Conservation (phyloP, 2,888 invertebrate species). For the Theristus sp. region DNA sequence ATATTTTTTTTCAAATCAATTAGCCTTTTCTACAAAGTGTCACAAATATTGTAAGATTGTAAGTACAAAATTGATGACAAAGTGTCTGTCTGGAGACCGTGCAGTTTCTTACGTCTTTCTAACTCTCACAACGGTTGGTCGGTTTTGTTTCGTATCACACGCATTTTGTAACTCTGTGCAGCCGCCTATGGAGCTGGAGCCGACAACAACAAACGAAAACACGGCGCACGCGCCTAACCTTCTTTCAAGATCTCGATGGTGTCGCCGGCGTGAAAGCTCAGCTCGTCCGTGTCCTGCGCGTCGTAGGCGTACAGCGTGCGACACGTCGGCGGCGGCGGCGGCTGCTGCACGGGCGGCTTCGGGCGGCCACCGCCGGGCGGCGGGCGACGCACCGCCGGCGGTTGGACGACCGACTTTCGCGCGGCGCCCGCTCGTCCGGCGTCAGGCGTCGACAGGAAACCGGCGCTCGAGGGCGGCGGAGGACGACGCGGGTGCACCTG, state of each 20-base stretch:
- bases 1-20: too few species aligned
- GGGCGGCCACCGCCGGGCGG: constrained; percentile 32
- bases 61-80: too few species aligned
- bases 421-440: neutral
- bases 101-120: too few species aligned
- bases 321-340: constrained; percentile 21
- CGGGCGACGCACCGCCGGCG: constrained; percentile 20
- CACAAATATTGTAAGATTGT: too few species aligned
- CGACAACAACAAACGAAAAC: neutral
- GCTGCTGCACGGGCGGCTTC: constrained; percentile 29
- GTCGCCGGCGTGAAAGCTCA: constrained; percentile 43
- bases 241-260: constrained; percentile 43
- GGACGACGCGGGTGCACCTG: neutral
- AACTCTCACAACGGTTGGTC: too few species aligned
- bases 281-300: constrained; percentile 47
- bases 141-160: too few species aligned
- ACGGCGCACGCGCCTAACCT: constrained; percentile 31
- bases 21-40: too few species aligned
- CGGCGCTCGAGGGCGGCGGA: neutral
- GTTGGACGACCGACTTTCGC: too few species aligned
- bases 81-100: too few species aligned
- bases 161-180: too few species aligned
- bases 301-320: constrained; percentile 44
- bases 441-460: neutral
- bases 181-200: too few species aligned